Conservation (phyloP, 2,113 vertebrate genomes). For the Genyomyrus donnyi region DNA sequence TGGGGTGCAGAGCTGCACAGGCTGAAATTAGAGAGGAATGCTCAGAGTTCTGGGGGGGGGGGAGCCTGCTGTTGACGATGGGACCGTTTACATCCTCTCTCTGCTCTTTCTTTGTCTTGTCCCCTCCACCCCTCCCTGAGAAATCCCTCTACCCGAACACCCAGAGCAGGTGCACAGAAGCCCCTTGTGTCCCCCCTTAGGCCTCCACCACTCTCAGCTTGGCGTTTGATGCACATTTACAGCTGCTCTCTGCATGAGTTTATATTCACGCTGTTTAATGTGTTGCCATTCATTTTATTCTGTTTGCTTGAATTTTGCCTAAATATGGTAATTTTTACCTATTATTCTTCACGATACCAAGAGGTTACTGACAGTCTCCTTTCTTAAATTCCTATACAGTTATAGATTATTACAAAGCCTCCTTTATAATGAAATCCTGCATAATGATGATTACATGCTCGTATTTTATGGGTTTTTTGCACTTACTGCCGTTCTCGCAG, state of each 20-base stretch:
- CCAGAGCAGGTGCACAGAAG: slow-evolving; percentile 16
- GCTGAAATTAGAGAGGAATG: background rate
- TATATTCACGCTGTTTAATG: background rate
- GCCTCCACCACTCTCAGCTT: background rate
- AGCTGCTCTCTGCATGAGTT: background rate
- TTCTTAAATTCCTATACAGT: background rate
- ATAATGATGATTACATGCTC: background rate
- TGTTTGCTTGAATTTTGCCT: background rate
- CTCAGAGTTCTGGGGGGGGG: background rate
- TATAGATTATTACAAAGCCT: background rate
- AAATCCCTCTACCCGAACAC: background rate
- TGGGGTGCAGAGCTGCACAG: background rate
- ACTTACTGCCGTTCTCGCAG: background rate
- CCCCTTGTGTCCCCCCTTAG: background rate
- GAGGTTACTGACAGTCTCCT: background rate
- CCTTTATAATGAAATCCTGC: background rate
- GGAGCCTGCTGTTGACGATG: background rate
- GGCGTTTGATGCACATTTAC: background rate
- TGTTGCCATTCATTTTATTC: background rate
- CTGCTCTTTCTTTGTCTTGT: background rate
- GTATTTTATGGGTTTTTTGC: background rate
- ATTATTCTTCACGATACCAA: background rate
- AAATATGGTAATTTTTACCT: background rate
- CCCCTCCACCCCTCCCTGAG: background rate
- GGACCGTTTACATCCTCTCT: background rate